Evolutionary conservation across 2,888 invertebrate species (phyloP).

Genomic region (Leucania comma): DNA sequence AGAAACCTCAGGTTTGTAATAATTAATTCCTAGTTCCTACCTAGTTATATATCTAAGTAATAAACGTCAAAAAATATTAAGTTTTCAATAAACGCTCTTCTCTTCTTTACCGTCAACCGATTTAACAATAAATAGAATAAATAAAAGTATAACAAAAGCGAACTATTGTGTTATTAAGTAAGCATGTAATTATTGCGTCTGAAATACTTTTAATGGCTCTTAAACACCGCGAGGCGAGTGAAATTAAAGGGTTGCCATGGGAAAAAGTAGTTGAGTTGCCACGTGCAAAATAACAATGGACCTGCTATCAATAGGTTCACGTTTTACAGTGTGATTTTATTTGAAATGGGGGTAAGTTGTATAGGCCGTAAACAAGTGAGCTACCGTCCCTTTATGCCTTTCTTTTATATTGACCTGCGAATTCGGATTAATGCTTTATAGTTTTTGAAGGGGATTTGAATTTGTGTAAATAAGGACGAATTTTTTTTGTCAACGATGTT

Average conservation of each 20-base stretch:
- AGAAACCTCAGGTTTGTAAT: constrained; percentile 79
- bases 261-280: constrained; percentile 61
- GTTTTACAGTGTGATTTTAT: constrained; percentile 54
- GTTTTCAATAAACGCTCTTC: neutral
- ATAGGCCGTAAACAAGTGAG: constrained; percentile 35
- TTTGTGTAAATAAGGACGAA: constrained; percentile 4
- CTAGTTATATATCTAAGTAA: neutral
- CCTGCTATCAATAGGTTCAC: constrained; percentile 53
- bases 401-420: constrained; percentile 40
- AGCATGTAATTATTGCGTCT: constrained; percentile 45
- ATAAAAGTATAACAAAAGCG: constrained; percentile 18
- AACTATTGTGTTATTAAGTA: constrained; percentile 14
- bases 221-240: constrained; percentile 33
- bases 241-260: constrained; percentile 67
- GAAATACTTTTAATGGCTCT: constrained; percentile 44
- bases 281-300: constrained; percentile 75
- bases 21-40: too few species aligned
- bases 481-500: constrained; percentile 1
- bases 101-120: constrained; percentile 1
- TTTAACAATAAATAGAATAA: constrained; percentile 17
- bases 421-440: constrained; percentile 30
- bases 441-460: constrained; percentile 14
- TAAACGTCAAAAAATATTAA: neutral
- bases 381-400: constrained; percentile 36
- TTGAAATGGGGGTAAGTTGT: constrained; percentile 43